Conservation (phyloP, 2,797 vertebrate species). For the Hypotaenidia okinawae region DNA sequence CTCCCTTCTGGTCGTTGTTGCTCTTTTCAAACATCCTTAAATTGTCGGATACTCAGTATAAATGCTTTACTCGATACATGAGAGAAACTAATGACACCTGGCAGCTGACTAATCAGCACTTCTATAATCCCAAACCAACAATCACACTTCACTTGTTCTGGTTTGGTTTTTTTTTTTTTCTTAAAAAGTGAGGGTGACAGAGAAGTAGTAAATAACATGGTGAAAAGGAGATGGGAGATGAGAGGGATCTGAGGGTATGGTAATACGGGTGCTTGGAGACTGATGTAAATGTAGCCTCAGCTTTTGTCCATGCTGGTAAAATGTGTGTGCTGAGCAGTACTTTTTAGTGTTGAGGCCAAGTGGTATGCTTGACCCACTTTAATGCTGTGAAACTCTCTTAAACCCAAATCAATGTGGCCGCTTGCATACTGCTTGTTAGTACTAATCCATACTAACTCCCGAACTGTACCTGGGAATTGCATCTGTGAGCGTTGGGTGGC, state of each 20-base stretch:
- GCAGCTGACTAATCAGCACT: not conserved
- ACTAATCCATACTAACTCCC: not conserved
- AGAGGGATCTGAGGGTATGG: fast-evolving
- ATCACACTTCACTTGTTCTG: not conserved
- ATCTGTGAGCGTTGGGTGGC: not conserved
- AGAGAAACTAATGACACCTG: not conserved
- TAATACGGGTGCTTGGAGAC: not conserved
- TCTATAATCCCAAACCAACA: not conserved
- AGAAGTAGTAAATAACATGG: not conserved
- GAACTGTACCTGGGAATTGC: not conserved
- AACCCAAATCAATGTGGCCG: not conserved
- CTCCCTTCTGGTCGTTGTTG: not conserved
- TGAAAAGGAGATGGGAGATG: not conserved
- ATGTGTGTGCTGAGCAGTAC: not conserved
- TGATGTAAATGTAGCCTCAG: not conserved
- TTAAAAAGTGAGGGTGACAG: not conserved
- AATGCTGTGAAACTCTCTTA: not conserved
- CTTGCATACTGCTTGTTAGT: not conserved
- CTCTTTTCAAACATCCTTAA: not conserved
- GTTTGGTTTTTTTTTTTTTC: not conserved
- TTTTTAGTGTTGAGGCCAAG: not conserved
- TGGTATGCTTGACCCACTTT: not conserved
- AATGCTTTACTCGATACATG: not conserved
- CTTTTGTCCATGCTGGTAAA: not conserved
- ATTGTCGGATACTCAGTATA: not conserved